A percentile compares a stretch with the other conserved stretches of the same genome.
Conservation (phyloP, 2,797 vertebrate genomes). For the Chelon labrosus region DNA sequence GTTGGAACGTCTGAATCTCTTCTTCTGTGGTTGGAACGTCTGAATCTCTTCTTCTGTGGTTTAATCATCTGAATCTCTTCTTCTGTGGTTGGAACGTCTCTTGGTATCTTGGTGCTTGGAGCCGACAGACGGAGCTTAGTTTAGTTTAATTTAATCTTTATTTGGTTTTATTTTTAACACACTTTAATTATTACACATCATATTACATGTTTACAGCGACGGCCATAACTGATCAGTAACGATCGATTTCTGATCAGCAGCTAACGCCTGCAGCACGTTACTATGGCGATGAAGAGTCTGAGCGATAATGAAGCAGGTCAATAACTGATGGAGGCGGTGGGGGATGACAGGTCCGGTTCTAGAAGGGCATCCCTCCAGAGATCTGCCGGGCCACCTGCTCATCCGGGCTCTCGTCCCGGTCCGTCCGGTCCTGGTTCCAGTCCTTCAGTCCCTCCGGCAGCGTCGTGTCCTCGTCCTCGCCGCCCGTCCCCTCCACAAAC, state of each 20-base stretch:
- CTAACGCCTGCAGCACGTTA: background rate
- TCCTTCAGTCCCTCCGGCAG: constrained; percentile 96
- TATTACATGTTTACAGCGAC: constrained; percentile 9
- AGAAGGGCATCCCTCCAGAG: constrained; percentile 88
- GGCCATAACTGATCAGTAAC: constrained; percentile 6
- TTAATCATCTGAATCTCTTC: too few species aligned
- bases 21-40: too few species aligned
- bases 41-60: too few species aligned
- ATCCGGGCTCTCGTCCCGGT: constrained; percentile 86
- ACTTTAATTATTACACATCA: background rate
- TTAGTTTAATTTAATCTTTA: too few species aligned
- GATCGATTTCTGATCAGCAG: constrained; percentile 18
- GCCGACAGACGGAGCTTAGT: too few species aligned
- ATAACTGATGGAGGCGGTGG: too few species aligned
- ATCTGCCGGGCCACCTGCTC: constrained; percentile 89
- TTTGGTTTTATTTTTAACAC: too few species aligned
- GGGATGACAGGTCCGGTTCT: constrained; percentile 41
- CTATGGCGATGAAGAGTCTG: background rate
- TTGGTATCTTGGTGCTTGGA: too few species aligned
- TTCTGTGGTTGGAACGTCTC: too few species aligned
- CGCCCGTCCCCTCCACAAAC: constrained; percentile 96
- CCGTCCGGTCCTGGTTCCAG: constrained; percentile 93
- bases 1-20: too few species aligned
- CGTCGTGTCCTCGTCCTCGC: constrained; percentile 93
- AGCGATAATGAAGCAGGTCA: too few species aligned